Evolutionary conservation across 1,140 invertebrate genomes (phyloP), one percentile per base, ranked within the genome.

Genomic region (Drusus annulatus): DNA sequence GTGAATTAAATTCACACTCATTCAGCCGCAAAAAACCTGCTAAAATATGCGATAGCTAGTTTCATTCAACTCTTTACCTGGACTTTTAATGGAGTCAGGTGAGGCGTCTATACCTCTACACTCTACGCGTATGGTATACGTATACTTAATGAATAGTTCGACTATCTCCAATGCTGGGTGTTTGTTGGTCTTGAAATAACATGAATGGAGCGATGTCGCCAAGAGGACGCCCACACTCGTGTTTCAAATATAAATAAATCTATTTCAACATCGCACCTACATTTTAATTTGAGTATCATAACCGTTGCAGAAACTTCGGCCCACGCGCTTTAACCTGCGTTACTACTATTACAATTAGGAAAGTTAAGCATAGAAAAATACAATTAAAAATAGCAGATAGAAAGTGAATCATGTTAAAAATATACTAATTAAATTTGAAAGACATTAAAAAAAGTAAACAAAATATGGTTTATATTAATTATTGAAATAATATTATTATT

Each of bases 191-290:
- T 60, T 60, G 56, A 60, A 60, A 60, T 21, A 21, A 13, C 13
- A 45, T 45, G 36, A 45, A 45, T 45, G 36, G 36, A 45, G 56
- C 23, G 17, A 23, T 60, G 56, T 60, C 56, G 19, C 56, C 62
- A 65, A 65, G 62, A 65, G 16, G 62, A 65, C 60, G 25, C 62
- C 62, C 36, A 45, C 62, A 65, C 0, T n/a, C 62, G 21, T 21
- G 25, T 28, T 65, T 65, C 17, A 60, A 65, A 65, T 25, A 65
- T 65, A 65, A 65, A 65, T 65, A 45, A 45, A 65, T 16, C 28
- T 10, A 65, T 65, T 65, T 65, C 62, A 65, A 65, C 62, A 65
- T 28, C 62, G 62, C 62, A 65, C 25, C 62, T 65, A 65, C 62
- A 28, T 28, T 65, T 65, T 45, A 45, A 45, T 45, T 45, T 45